A percentile compares a stretch with the other conserved stretches of the same genome.
Evolutionary conservation across 2,113 vertebrate species (phyloP).

Genomic region (Myrmecobius fasciatus): DNA sequence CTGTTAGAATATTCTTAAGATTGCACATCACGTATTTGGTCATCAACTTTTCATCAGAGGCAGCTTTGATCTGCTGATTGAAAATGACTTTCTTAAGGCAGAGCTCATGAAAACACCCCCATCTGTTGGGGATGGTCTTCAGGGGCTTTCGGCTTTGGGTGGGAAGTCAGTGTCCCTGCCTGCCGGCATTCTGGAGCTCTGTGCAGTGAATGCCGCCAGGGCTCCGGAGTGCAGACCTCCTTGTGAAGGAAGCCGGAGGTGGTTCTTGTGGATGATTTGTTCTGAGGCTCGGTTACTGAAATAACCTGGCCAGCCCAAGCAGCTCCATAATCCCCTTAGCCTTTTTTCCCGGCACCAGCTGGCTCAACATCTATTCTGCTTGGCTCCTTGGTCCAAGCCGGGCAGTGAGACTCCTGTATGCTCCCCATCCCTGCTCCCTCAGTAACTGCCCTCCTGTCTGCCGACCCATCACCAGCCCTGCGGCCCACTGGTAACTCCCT

Average conservation of each 20-base stretch:
- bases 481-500: not conserved
- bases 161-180: not conserved
- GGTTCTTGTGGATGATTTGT: not conserved
- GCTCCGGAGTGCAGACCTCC: not conserved
- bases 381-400: no score
- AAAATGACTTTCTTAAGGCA: constrained; percentile 39
- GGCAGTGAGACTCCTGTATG: no score
- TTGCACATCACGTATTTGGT: not conserved
- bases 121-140: constrained; percentile 1
- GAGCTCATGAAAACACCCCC: constrained; percentile 11
- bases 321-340: no score
- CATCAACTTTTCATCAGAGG: not conserved
- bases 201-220: no score
- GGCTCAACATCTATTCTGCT: no score
- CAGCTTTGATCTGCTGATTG: constrained; percentile 7
- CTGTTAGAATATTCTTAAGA: constrained; percentile 15
- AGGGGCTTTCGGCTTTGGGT: not conserved
- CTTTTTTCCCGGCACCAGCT: no score
- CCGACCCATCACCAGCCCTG: not conserved
- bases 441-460: not conserved
- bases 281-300: not conserved
- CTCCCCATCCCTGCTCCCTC: not conserved
- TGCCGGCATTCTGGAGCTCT: not conserved
- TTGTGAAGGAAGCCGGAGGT: not conserved
- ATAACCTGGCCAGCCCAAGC: not conserved